Evolutionary conservation across 1,140 invertebrate species (phyloP).

Genomic region (Eufriesea mexicana): DNA sequence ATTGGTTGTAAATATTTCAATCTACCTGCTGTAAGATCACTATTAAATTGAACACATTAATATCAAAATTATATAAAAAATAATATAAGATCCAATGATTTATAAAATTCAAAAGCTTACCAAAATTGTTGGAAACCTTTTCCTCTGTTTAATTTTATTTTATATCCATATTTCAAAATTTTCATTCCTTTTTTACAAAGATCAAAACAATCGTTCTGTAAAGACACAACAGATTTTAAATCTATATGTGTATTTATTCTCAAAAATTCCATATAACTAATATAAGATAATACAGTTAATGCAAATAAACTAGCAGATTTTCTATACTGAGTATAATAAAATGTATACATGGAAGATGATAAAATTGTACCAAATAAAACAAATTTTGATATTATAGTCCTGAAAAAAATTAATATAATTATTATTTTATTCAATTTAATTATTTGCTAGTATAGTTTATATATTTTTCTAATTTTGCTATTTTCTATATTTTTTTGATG

Average conservation of each 20-base stretch:
- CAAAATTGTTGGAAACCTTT: slow-evolving; percentile 64
- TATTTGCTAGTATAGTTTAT: slow-evolving; percentile 21
- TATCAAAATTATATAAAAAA: background rate
- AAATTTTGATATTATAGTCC: slow-evolving; percentile 59
- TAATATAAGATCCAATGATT: slow-evolving; percentile 1
- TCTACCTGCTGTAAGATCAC: slow-evolving; percentile 67
- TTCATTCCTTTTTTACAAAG: slow-evolving; percentile 73
- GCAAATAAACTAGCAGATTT: slow-evolving; percentile 49
- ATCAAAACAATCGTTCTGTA: slow-evolving; percentile 73
- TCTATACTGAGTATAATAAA: slow-evolving; percentile 46
- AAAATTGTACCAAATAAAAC: slow-evolving; percentile 59
- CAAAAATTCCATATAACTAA: slow-evolving; percentile 57
- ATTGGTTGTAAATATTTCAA: slow-evolving; percentile 71
- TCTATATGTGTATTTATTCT: slow-evolving; percentile 49
- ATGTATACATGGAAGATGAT: slow-evolving; percentile 43
- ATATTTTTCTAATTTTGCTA: too few relatives aligned
- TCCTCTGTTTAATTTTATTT: slow-evolving; percentile 61
- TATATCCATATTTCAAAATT: slow-evolving; percentile 71
- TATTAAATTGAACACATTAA: slow-evolving; percentile 26
- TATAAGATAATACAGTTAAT: slow-evolving; percentile 53
- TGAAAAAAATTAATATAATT: slow-evolving; percentile 37
- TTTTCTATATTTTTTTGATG: background rate
- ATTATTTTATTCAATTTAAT: background rate
- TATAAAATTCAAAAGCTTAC: slow-evolving; percentile 60
- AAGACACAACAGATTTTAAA: slow-evolving; percentile 65